Evolutionary conservation across 2,888 invertebrate species (phyloP).

Genomic region (Ariolimax columbianus): DNA sequence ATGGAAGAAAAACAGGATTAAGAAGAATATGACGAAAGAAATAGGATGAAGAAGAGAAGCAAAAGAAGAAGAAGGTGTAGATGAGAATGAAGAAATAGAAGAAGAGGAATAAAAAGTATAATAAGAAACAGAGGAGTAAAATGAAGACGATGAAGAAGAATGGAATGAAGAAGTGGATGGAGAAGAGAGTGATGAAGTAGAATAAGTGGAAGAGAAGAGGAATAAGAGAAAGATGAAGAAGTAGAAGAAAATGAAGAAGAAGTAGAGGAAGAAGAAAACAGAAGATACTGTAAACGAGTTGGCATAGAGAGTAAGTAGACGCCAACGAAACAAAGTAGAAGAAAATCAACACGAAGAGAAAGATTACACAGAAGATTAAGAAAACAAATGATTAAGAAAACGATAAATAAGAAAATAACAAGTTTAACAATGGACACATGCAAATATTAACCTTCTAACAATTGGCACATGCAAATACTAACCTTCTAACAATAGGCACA

Average conservation of each 20-base stretch:
- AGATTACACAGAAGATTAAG: constrained; percentile 28
- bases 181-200: no score
- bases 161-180: no score
- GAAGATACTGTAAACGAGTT: background rate
- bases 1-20: constrained; percentile 1
- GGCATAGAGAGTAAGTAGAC: background rate
- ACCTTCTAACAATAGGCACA: no score
- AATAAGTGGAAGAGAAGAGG: constrained; percentile 18
- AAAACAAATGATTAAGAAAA: background rate
- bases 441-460: no score
- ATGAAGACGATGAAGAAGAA: constrained; percentile 1
- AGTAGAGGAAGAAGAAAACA: constrained; percentile 2
- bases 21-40: constrained; percentile 25
- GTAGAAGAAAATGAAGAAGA: constrained; percentile 21
- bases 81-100: constrained; percentile 2
- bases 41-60: background rate
- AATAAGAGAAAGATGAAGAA: background rate
- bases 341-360: constrained; percentile 33
- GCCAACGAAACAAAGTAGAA: background rate
- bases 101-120: background rate
- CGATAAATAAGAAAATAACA: background rate
- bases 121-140: background rate
- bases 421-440: no score
- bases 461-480: no score
- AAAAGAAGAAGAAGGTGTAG: constrained; percentile 41